Evolutionary conservation across 1,140 invertebrate genomes (phyloP), one percentile per base, ranked within the genome.

Genomic region (Vollenhovia emeryi): DNA sequence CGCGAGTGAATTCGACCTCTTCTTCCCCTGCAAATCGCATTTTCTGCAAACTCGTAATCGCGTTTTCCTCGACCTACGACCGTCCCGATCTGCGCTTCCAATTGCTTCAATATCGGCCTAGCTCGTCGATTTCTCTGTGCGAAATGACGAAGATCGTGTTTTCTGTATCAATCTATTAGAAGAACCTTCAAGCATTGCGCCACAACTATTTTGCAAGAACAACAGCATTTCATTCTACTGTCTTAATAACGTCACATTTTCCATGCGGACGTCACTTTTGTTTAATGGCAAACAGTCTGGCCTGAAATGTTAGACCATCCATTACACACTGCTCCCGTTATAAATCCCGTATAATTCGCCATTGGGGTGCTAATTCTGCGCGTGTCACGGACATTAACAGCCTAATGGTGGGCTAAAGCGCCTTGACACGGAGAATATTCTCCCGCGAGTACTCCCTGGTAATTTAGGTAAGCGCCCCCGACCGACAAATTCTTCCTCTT

Each of bases 331-430:
- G 5, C 43, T 73, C 27, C 27, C 24, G 75, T 78, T 68, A 75
- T 89, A 90, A 89, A 89, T 86, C 50, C 76, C 73, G 24, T 55
- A 75, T 85, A 89, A 90, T 89, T 89, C 80, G 84, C 87, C 83
- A 86, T 91, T 89, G 79, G 52, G 73, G 57, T 85, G 83, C 90
- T 91, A 91, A 91, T 90, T 88, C 69, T 74, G 83, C 82, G 87
- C 85, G 79, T 90, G 91, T 87, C 87, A 87, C 43, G 64, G 64
- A 85, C 91, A 89, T 91, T 89, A 90, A 85, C 90, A 76, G 79
- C 62, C 60, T 89, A 86, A 91, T 86, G 88, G 86, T 73, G 75
- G 66, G 71, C 84, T 89, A 84, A 90, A 86, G 59, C 84, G 69
- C 75, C 84, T 89, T 84, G 85, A 90, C 85, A 75, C 80, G 40